Conservation (phyloP, 2,797 vertebrate species). For the Lophura swinhoii region DNA sequence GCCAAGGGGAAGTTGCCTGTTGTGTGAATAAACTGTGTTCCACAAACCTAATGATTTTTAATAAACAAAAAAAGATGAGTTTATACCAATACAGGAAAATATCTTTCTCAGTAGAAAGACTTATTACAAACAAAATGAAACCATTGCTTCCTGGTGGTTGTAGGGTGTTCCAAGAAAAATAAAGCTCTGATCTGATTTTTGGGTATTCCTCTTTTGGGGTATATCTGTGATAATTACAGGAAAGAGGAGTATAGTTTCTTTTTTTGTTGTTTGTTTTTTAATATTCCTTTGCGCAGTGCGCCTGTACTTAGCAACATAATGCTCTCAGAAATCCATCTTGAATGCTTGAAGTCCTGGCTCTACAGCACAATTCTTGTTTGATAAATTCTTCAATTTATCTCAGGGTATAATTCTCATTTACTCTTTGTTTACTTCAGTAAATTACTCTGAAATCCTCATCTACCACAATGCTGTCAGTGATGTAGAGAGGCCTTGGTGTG, state of each 20-base stretch:
- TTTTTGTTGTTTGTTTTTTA: background rate
- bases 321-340: background rate
- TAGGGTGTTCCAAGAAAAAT: background rate
- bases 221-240: background rate
- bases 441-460: background rate
- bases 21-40: background rate
- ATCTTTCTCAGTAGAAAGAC: background rate
- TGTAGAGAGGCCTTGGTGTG: background rate
- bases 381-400: background rate
- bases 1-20: background rate
- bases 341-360: background rate
- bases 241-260: background rate
- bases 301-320: background rate
- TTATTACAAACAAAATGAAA: background rate
- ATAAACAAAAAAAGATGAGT: background rate
- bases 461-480: background rate
- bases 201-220: background rate
- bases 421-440: background rate
- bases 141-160: background rate
- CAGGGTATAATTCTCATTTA: background rate
- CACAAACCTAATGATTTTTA: background rate
- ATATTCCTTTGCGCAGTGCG: background rate
- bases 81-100: background rate
- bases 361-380: background rate
- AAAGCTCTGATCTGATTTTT: background rate